Evolutionary conservation across 2,113 vertebrate species (phyloP).

Genomic region (Zosterops japonicus): DNA sequence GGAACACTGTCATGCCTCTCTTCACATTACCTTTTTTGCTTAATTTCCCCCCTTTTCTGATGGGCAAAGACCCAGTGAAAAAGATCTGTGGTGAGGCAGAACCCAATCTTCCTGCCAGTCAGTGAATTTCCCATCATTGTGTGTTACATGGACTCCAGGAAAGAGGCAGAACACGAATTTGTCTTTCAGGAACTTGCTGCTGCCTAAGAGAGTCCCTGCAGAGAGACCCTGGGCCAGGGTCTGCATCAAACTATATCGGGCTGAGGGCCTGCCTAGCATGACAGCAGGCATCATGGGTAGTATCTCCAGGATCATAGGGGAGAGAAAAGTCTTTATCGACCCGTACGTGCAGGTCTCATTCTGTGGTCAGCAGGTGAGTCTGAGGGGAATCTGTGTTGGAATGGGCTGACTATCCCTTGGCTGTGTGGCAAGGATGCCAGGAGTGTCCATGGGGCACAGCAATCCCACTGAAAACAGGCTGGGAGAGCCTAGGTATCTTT

Average conservation of each 20-base stretch:
- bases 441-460: neutral
- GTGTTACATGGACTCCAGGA: neutral
- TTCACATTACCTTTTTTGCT: neutral
- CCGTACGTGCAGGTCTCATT: conserved; percentile 88
- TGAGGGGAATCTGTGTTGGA: neutral
- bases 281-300: conserved; percentile 85
- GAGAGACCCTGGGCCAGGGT: conserved; percentile 91
- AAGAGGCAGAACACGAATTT: neutral
- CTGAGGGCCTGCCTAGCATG: conserved; percentile 89
- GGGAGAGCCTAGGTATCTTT: neutral
- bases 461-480: neutral
- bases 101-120: neutral
- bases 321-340: conserved; percentile 86
- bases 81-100: neutral
- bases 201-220: conserved; percentile 84
- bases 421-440: neutral
- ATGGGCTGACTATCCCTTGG: neutral
- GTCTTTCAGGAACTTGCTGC: conserved; percentile 83
- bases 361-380: conserved; percentile 87
- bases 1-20: neutral
- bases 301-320: conserved; percentile 84
- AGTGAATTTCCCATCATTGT: neutral
- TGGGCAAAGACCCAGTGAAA: neutral
- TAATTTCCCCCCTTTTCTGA: neutral
- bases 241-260: conserved; percentile 82